Percentiles rank a stretch among this genome's conserved stretches.
Evolutionary conservation across 2,113 vertebrate genomes (phyloP).

Genomic region (Gnathonemus echidnorhynchus): DNA sequence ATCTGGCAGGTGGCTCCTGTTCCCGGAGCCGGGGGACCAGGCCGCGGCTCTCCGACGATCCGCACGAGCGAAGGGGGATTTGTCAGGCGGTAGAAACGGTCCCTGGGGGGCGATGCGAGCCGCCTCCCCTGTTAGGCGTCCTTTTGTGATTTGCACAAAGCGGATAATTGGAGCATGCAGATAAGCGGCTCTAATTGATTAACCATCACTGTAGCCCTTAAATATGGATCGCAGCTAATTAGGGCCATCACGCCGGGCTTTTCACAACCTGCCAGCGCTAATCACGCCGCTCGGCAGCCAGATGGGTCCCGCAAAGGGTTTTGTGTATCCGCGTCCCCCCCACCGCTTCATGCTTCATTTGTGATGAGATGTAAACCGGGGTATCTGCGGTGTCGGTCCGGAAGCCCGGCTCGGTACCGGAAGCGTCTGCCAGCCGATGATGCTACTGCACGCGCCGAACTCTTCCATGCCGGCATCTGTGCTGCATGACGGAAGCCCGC

Average conservation of each 20-base stretch:
- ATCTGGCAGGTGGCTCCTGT: not conserved
- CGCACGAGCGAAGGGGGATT: not conserved
- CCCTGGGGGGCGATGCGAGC: slow-evolving; percentile 14
- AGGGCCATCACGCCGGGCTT: slow-evolving; percentile 19
- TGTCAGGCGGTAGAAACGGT: slow-evolving; percentile 27
- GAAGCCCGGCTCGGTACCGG: not conserved
- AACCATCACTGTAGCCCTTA: slow-evolving; percentile 31
- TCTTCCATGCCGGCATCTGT: not conserved
- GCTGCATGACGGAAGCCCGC: not conserved
- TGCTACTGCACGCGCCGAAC: not conserved
- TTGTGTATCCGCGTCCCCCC: not conserved
- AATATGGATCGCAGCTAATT: slow-evolving; percentile 34
- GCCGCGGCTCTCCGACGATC: not conserved
- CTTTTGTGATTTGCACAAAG: slow-evolving; percentile 36
- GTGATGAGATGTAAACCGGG: not conserved
- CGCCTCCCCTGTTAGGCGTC: slow-evolving; percentile 18
- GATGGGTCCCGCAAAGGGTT: slow-evolving; percentile 26
- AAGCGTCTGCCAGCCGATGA: not conserved
- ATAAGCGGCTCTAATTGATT: slow-evolving; percentile 41
- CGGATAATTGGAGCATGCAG: slow-evolving; percentile 33
- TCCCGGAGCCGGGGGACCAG: not conserved
- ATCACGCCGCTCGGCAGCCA: slow-evolving; percentile 20
- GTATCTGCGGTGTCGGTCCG: not conserved
- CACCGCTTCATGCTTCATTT: not conserved
- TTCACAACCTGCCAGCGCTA: slow-evolving; percentile 11